Evolutionary conservation across 1,140 invertebrate genomes (phyloP).

Genomic region (Eulimnadia texana): DNA sequence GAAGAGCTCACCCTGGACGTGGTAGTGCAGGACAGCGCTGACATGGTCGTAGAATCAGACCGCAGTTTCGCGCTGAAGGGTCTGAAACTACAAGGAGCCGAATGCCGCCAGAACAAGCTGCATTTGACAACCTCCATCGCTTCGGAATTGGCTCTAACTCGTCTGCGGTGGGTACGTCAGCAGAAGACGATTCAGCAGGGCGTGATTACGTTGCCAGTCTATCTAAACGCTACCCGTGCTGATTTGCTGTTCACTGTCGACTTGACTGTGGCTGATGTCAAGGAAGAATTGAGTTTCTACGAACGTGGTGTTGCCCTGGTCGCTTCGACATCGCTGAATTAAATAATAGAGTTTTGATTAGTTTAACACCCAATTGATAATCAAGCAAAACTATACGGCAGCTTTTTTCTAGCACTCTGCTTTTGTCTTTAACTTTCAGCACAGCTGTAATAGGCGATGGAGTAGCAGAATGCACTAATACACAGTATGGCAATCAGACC

Average conservation of each 20-base stretch:
- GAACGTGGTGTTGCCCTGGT: constrained; percentile 91
- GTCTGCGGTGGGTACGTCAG: constrained; percentile 60
- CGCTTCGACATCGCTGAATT: constrained; percentile 78
- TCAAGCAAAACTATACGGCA: neutral
- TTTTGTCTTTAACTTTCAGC: neutral
- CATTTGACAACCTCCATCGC: constrained; percentile 86
- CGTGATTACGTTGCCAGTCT: constrained; percentile 83
- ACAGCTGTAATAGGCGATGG: constrained; percentile 1
- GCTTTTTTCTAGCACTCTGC: neutral
- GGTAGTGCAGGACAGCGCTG: constrained; percentile 45
- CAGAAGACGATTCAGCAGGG: constrained; percentile 23
- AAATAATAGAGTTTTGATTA: constrained; percentile 22
- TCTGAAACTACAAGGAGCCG: constrained; percentile 85
- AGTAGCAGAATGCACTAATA: no score
- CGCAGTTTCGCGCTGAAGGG: constrained; percentile 27
- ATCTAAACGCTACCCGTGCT: constrained; percentile 86
- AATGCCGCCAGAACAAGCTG: constrained; percentile 77
- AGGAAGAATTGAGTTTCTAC: constrained; percentile 84
- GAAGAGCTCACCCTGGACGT: constrained; percentile 90
- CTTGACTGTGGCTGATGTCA: constrained; percentile 69
- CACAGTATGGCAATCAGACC: no score
- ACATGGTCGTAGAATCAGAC: constrained; percentile 48
- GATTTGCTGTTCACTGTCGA: constrained; percentile 93
- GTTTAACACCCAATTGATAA: neutral
- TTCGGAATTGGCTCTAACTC: constrained; percentile 76